Percentiles rank a stretch among this genome's conserved stretches.
These are phyloP conservation scores for Lordiphosa fenestrarum DNA, from an alignment of 2,888 invertebrate genomes.

Conservation along the genomic window DNA sequence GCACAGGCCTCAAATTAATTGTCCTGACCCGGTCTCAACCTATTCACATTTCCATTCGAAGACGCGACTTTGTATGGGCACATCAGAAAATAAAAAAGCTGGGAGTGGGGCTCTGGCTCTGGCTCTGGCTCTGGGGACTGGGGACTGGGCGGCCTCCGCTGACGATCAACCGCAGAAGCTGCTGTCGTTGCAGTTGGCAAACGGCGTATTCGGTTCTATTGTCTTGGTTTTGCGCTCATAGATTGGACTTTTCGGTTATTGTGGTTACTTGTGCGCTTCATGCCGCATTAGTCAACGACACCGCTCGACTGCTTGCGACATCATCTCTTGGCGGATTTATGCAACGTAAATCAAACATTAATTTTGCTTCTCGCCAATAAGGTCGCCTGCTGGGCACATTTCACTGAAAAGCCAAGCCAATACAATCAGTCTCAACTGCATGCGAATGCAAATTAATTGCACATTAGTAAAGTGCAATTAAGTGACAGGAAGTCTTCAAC, in stretches of 20 bases:
- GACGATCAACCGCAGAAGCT: no score
- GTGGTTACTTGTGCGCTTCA: conserved; percentile 67
- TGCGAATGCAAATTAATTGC: conserved; percentile 54
- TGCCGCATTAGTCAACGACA: conserved; percentile 74
- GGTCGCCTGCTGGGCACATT: no score
- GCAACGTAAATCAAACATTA: no score
- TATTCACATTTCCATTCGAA: conserved; percentile 56
- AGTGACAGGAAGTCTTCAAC: conserved; percentile 53
- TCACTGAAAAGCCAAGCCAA: not conserved
- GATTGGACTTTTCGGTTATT: conserved; percentile 58
- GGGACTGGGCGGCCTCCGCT: no score
- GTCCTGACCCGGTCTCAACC: conserved; percentile 56
- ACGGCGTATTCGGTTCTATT: conserved; percentile 2
- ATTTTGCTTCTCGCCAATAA: no score
- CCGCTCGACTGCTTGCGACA: conserved; percentile 1
- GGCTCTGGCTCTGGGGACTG: no score
- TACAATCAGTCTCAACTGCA: conserved; percentile 6
- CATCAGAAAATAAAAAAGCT: no score
- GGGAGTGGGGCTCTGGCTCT: no score
- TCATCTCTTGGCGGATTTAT: no score
- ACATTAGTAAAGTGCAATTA: conserved; percentile 54
- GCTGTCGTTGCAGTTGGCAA: no score
- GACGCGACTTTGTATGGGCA: no score
- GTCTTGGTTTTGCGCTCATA: conserved; percentile 39
- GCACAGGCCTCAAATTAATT: not conserved